These are phyloP conservation scores for Mugil cephalus DNA, from an alignment of 2,113 vertebrate species.

Conservation along the genomic window DNA sequence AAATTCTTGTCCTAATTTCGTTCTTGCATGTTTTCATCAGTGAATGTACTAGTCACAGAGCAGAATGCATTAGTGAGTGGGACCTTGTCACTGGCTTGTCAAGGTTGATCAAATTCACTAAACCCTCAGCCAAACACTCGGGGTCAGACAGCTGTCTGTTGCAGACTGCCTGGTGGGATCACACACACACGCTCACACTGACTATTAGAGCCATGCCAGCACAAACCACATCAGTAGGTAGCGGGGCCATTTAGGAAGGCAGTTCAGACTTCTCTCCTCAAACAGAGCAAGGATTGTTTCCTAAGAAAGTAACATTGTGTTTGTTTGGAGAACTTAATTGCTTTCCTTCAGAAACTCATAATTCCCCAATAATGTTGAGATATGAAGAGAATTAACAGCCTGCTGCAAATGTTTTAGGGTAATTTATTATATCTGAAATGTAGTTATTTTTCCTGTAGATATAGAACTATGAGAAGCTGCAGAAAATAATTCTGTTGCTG, in stretches of 20 bases:
- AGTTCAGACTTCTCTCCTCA: slow-evolving; percentile 19
- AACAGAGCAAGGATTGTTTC: slow-evolving; percentile 1
- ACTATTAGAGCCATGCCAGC: slow-evolving; percentile 20
- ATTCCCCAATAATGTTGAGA: not conserved
- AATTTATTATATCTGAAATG: not conserved
- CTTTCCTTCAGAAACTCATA: not conserved
- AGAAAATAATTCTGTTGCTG: not conserved
- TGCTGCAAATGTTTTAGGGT: not conserved
- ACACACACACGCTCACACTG: slow-evolving; percentile 29
- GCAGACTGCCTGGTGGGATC: slow-evolving; percentile 47
- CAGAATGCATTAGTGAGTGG: slow-evolving; percentile 26
- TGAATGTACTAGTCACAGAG: slow-evolving; percentile 5
- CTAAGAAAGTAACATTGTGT: not conserved
- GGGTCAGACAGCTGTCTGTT: slow-evolving; percentile 61
- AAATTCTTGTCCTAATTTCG: not conserved
- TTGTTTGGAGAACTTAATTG: not conserved
- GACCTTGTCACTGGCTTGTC: slow-evolving; percentile 53
- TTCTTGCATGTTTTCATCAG: slow-evolving; percentile 16
- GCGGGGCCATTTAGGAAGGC: slow-evolving; percentile 11
- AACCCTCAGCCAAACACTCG: slow-evolving; percentile 49
- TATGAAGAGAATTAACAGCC: not conserved
- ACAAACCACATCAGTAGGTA: slow-evolving; percentile 40
- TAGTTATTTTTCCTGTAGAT: not conserved
- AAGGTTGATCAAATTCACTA: slow-evolving; percentile 62
- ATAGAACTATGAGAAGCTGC: not conserved